Conservation (phyloP, 2,797 vertebrate species). For the Graptemys geographica region DNA sequence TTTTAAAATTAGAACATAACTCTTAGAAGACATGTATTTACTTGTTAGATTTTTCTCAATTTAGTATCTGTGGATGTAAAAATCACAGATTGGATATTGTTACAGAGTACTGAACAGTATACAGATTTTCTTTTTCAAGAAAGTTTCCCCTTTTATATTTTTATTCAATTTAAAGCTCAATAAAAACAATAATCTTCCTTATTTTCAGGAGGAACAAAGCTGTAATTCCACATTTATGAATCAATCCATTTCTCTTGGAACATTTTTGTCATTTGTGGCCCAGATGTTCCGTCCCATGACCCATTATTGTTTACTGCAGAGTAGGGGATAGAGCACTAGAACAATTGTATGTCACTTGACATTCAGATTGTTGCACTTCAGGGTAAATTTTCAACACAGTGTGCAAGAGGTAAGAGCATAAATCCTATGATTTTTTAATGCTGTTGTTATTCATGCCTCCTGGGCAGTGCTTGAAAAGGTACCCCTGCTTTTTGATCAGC, state of each 20-base stretch:
- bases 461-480: neutral
- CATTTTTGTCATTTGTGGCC: neutral
- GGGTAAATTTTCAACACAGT: neutral
- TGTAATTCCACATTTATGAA: neutral
- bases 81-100: constrained; percentile 1
- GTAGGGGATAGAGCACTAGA: neutral
- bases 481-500: neutral
- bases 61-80: constrained; percentile 26
- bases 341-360: neutral
- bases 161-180: neutral
- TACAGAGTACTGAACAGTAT: neutral
- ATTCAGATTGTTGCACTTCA: neutral
- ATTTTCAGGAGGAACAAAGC: neutral
- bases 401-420: neutral
- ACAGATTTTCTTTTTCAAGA: neutral
- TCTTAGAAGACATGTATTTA: constrained; percentile 6
- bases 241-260: neutral
- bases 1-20: constrained; percentile 52
- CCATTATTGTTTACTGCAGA: accelerated
- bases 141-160: neutral
- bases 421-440: neutral
- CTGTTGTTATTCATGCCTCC: neutral
- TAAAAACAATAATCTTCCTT: neutral
- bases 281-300: accelerated
- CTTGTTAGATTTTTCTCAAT: constrained; percentile 28